phyloP scores from a whole-genome alignment of 2,113 vertebrate species.

The Morone saxatilis region DNA sequence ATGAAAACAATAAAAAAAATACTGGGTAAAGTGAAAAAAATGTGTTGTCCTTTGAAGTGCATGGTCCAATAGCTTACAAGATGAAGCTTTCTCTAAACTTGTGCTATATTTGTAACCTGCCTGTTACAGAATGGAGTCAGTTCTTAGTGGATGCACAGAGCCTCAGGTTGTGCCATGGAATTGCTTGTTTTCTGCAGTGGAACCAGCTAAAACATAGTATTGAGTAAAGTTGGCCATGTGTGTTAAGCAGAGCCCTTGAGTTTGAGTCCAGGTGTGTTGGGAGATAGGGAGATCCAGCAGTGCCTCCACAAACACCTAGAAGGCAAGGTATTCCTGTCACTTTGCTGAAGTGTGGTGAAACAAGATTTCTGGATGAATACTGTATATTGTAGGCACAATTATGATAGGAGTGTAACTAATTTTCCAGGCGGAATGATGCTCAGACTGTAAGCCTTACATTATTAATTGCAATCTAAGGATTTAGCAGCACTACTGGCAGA shows the following conservation, averaged over 20 bases:
- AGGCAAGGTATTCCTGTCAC: slow-evolving; percentile 18
- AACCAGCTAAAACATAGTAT: slow-evolving; percentile 67
- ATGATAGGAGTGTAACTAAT: slow-evolving; percentile 37
- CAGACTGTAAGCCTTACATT: slow-evolving; percentile 42
- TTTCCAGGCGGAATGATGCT: slow-evolving; percentile 41
- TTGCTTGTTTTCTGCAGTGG: slow-evolving; percentile 74
- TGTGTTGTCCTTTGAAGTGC: slow-evolving; percentile 13
- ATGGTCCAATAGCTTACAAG: slow-evolving; percentile 56
- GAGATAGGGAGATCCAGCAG: slow-evolving; percentile 58
- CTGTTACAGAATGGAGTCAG: slow-evolving; percentile 62
- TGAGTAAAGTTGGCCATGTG: slow-evolving; percentile 66
- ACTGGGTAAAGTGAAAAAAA: neutral
- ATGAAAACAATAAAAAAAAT: neutral
- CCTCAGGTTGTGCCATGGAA: slow-evolving; percentile 53
- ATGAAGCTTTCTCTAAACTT: slow-evolving; percentile 46
- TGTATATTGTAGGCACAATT: slow-evolving; percentile 24
- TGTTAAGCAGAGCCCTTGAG: slow-evolving; percentile 57
- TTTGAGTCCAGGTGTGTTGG: slow-evolving; percentile 70
- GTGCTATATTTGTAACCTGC: slow-evolving; percentile 54
- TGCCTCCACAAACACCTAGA: slow-evolving; percentile 23
- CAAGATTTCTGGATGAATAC: slow-evolving; percentile 41
- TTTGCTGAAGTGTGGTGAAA: slow-evolving; percentile 38
- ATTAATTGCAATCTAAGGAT: slow-evolving; percentile 63
- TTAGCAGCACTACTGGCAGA: slow-evolving; percentile 34
- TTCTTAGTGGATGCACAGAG: slow-evolving; percentile 55